Evolutionary conservation across 92 coral and sea anemone genomes (phyloP).

Genomic region (Epizoanthus ramosus): DNA sequence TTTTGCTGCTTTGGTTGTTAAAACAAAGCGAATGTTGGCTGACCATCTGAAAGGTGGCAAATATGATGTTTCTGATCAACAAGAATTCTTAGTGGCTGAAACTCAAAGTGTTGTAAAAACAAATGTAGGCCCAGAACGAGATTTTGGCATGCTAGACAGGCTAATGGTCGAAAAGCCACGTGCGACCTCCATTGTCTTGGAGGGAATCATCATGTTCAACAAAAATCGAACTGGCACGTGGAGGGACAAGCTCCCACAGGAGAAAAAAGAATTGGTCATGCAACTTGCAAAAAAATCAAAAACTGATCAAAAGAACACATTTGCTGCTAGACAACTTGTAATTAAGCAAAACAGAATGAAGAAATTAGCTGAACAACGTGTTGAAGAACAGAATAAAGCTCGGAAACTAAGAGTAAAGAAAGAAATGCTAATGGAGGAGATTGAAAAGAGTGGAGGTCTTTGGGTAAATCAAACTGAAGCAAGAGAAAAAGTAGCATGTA

Average conservation of each 20-base stretch:
- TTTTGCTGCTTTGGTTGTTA: conserved; percentile 49
- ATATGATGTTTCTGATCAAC: neutral
- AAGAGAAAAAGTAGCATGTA: conserved; percentile 14
- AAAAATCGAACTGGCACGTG: conserved; percentile 28
- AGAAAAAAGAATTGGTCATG: conserved; percentile 40
- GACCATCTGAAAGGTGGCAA: conserved; percentile 56
- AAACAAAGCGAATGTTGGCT: conserved; percentile 41
- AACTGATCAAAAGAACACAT: conserved; percentile 20
- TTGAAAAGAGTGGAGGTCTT: conserved; percentile 36
- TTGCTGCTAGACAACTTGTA: conserved; percentile 24
- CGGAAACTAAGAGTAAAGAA: conserved; percentile 44
- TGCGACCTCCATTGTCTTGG: conserved; percentile 35
- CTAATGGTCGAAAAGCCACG: conserved; percentile 36
- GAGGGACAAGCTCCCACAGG: conserved; percentile 34
- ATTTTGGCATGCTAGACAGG: conserved; percentile 49
- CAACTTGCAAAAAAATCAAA: conserved; percentile 31
- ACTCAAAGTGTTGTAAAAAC: conserved; percentile 23
- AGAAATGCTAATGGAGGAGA: conserved; percentile 43
- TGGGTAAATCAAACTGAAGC: conserved; percentile 24
- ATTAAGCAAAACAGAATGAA: conserved; percentile 39
- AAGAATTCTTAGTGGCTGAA: conserved; percentile 5
- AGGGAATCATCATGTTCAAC: conserved; percentile 45
- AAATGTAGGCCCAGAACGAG: conserved; percentile 44
- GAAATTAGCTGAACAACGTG: conserved; percentile 15
- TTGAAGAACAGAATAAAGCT: conserved; percentile 35